Evolutionary conservation across 2,113 vertebrate species (phyloP).

Genomic region (Stictonetta naevosa): DNA sequence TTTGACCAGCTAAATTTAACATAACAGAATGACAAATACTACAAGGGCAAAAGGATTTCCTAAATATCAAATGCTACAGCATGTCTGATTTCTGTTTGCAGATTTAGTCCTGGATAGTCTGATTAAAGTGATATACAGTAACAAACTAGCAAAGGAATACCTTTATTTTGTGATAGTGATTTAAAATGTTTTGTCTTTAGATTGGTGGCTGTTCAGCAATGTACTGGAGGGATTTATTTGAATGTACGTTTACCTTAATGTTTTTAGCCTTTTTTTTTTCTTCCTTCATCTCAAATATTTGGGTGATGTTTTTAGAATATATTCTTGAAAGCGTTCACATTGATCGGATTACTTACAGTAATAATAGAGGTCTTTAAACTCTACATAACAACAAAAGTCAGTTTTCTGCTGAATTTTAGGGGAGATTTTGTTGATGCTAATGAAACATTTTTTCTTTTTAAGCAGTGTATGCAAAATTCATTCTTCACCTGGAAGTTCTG

Average conservation of each 20-base stretch:
- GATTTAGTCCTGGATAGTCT: background rate
- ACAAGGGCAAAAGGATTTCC: background rate
- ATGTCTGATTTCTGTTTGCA: background rate
- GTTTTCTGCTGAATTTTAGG: background rate
- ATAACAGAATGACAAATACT: background rate
- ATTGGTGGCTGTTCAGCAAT: background rate
- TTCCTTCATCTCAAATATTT: background rate
- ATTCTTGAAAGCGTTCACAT: background rate
- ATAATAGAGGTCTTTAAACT: background rate
- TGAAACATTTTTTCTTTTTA: background rate
- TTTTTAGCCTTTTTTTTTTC: background rate
- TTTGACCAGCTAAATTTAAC: slow-evolving; percentile 4
- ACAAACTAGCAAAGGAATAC: background rate
- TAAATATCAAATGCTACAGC: background rate
- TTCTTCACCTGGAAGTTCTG: background rate
- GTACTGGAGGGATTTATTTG: background rate
- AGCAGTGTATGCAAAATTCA: background rate
- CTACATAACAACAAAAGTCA: background rate
- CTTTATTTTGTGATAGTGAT: background rate
- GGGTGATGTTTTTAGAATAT: background rate
- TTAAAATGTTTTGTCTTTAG: background rate
- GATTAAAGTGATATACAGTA: background rate
- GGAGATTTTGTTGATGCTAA: background rate
- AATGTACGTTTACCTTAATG: background rate
- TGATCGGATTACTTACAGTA: background rate